These are phyloP conservation scores for Volucella inanis DNA, from an alignment of 2,888 invertebrate genomes.

Conservation along the genomic window DNA sequence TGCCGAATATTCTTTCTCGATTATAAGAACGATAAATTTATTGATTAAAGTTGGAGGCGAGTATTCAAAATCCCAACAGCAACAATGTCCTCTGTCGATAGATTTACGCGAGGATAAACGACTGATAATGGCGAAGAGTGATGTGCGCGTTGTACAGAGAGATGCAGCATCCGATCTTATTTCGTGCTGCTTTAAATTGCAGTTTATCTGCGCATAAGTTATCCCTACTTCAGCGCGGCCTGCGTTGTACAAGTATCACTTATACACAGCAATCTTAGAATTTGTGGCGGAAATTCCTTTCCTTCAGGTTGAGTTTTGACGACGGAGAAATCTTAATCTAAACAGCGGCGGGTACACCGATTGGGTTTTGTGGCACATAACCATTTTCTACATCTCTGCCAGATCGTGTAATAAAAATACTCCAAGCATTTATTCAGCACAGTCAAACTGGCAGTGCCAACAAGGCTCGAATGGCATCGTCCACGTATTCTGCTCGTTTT, in stretches of 20 bases:
- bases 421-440: constrained; percentile 48
- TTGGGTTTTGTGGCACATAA: constrained; percentile 35
- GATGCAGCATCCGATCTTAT: constrained; percentile 52
- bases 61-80: background rate
- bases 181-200: constrained; percentile 56
- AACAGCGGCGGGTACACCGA: constrained; percentile 35
- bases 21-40: constrained; percentile 60
- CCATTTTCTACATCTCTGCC: constrained; percentile 58
- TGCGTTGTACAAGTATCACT: background rate
- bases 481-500: constrained; percentile 26
- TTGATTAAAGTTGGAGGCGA: constrained; percentile 35
- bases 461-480: constrained; percentile 36
- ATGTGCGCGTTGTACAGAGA: background rate
- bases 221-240: constrained; percentile 28
- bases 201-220: constrained; percentile 62
- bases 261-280: constrained; percentile 6
- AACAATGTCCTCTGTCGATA: background rate
- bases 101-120: constrained; percentile 55
- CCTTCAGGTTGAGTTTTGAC: background rate
- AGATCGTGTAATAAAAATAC: constrained; percentile 66
- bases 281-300: constrained; percentile 27
- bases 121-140: constrained; percentile 27
- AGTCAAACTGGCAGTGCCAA: constrained; percentile 51
- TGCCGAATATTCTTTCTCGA: constrained; percentile 37
- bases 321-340: constrained; percentile 49